Base-by-base conservation (phyloP, 2,797 vertebrate species). In the Microctenopoma steveboyesi region DNA sequence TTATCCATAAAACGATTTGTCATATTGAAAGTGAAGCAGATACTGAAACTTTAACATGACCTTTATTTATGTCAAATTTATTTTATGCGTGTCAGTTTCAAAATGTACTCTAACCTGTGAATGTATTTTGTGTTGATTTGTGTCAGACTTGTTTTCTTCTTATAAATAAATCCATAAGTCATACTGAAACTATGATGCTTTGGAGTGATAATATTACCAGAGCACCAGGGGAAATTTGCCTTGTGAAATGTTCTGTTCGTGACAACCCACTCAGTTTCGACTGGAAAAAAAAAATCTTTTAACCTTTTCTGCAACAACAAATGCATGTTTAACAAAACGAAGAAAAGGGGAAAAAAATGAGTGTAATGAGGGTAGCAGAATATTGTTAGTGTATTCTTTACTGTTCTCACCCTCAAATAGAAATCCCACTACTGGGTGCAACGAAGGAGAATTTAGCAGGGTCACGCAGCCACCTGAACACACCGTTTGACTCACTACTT, bases 111-210 rank as follows among this genome's bases (percentile, higher is more conserved):
- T 7, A 61, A 64, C 28, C 4, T 49, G 59, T 51, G 74, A 51
- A 7, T 64, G 45, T 65, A 48, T 83, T 81, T 65, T 49, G 74
- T 50, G 69, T 81, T 75, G 71, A 95, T 94, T 93, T 93, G 94
- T 95, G 93, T 95, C 93, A 95, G 94, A 92, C 94, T 96, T 97
- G 96, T 96, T 96, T 90, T 90, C 84, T 93, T 93, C 89, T 86
- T 96, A 97, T 96, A 97, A 98, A 98, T 98, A 98, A 96, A 98
- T 97, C 93, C 93, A 95, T 92, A 96, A 96, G 93, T 98, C 96
- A 98, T 95, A 97, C 87, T 96, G 97, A 98, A 99, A 99, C 96
- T 91, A 39, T 91, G 96, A 97, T 97, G 95, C 94, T 91, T 93
- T 97, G 95, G 94, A 95, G 95, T 95, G 97, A 98, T 97, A 96